A percentile compares a stretch with the other conserved stretches of the same genome.
Conservation (phyloP, 2,797 vertebrate genomes). For the Oreortyx pictus region DNA sequence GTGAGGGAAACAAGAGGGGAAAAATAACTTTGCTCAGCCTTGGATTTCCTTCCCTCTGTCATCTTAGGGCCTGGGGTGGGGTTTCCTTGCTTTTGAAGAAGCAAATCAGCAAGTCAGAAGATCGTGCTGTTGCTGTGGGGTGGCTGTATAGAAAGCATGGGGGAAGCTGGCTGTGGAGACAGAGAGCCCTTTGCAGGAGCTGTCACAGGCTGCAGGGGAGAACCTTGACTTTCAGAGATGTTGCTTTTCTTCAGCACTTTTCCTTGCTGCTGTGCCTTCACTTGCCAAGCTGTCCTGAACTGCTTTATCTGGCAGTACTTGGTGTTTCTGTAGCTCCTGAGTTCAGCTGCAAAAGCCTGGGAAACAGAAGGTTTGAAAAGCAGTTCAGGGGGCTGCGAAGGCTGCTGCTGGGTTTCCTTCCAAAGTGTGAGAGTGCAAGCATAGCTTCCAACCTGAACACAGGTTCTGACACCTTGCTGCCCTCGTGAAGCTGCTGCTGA, state of each 20-base stretch:
- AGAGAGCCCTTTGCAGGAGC: not conserved
- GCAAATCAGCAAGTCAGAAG: not conserved
- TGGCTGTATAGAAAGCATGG: not conserved
- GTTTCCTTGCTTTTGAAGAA: slow-evolving; percentile 31
- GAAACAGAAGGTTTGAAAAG: not conserved
- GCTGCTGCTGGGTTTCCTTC: not conserved
- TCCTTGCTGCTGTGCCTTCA: not conserved
- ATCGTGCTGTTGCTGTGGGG: not conserved
- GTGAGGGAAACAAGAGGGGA: not conserved
- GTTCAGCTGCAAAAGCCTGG: not conserved
- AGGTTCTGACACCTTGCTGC: not conserved
- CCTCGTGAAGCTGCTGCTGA: not conserved
- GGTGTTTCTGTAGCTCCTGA: not conserved
- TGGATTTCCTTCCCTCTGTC: slow-evolving; percentile 19
- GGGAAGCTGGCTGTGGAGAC: not conserved
- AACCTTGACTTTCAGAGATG: not conserved
- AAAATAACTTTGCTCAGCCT: slow-evolving; percentile 2
- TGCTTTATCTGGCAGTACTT: not conserved
- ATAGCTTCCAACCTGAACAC: not conserved
- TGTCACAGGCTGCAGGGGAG: not conserved
- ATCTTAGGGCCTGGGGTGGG: not conserved
- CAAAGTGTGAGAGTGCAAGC: accelerated
- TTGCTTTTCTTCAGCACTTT: not conserved
- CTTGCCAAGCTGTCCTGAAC: not conserved
- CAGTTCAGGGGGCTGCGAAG: accelerated